Evolutionary conservation across 30 jellyfish, hydroid and myxozoan genomes (phyloP).

Genomic region (Phacellophora camtschatica): DNA sequence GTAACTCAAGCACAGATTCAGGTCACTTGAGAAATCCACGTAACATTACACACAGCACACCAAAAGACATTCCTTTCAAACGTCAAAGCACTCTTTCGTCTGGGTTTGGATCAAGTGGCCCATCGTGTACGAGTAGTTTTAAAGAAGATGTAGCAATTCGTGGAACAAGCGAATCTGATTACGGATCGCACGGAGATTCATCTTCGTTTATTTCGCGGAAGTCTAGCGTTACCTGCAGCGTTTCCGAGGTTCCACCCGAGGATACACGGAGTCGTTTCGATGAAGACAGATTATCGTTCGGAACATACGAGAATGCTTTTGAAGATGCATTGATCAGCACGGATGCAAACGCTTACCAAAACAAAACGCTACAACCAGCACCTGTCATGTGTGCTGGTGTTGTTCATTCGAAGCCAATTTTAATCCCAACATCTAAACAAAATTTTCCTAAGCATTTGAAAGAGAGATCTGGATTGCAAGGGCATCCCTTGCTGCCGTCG

Average conservation of each 20-base stretch:
- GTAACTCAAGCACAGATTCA: conserved; percentile 53
- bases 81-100: conserved; percentile 67
- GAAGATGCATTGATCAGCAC: neutral
- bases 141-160: conserved; percentile 39
- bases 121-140: conserved; percentile 48
- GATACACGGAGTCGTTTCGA: conserved; percentile 4
- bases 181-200: conserved; percentile 42
- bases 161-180: conserved; percentile 31
- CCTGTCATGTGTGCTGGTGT: neutral
- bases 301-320: conserved; percentile 51
- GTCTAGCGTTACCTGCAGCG: neutral
- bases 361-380: neutral
- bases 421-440: neutral
- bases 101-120: conserved; percentile 61
- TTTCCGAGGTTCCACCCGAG: no score
- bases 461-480: no score
- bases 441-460: neutral
- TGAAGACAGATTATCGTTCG: conserved; percentile 1
- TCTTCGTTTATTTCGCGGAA: neutral
- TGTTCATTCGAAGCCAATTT: conserved; percentile 36
- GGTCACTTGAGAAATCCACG: neutral
- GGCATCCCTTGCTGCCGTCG: neutral
- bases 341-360: conserved; percentile 2
- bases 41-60: conserved; percentile 19
- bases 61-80: conserved; percentile 35